phyloP scores from a whole-genome alignment of 2,888 invertebrate species.

The Polyploca ridens region DNA sequence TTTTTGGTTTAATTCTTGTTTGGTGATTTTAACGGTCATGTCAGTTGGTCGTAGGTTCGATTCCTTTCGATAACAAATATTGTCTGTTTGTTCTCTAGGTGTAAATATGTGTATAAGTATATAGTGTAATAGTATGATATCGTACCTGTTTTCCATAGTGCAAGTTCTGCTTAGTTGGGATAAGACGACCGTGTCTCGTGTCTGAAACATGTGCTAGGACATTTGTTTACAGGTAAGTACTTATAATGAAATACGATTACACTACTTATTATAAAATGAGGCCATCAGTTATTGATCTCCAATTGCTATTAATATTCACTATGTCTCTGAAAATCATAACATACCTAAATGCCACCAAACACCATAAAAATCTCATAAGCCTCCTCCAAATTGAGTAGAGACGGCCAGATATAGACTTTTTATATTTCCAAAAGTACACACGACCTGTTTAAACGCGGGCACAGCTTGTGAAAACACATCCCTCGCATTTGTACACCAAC shows the following conservation, averaged over 20 bases:
- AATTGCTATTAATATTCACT: neutral
- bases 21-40: neutral
- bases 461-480: slow-evolving; percentile 64
- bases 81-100: too few species aligned
- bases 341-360: neutral
- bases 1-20: neutral
- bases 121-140: too few species aligned
- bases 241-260: too few species aligned
- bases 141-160: too few species aligned
- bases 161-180: too few species aligned
- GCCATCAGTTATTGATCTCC: neutral
- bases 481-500: slow-evolving; percentile 59
- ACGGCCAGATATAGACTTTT: slow-evolving; percentile 25
- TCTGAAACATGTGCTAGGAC: too few species aligned
- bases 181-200: too few species aligned
- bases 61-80: too few species aligned
- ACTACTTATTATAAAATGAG: neutral
- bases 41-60: too few species aligned
- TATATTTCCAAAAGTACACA: slow-evolving; percentile 27
- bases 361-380: neutral
- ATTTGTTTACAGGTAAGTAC: too few species aligned
- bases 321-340: neutral
- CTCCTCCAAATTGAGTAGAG: neutral
- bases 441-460: slow-evolving; percentile 33
- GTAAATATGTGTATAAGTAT: too few species aligned